Conservation (phyloP, 2,888 invertebrate genomes). For the Abrostola tripartita region DNA sequence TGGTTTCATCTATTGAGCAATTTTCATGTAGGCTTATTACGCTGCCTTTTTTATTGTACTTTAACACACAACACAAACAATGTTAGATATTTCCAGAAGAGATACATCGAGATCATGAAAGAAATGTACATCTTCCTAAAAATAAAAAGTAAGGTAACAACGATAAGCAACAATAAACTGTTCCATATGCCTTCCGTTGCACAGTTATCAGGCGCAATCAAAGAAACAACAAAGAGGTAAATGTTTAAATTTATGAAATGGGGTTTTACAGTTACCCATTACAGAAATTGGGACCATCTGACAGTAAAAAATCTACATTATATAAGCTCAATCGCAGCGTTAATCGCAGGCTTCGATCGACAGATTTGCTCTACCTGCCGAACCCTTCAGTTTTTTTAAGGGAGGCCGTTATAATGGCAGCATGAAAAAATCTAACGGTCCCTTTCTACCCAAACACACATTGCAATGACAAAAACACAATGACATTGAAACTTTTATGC, state of each 20-base stretch:
- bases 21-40: too few relatives aligned
- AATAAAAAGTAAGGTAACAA: slow-evolving; percentile 25
- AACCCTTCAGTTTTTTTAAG: slow-evolving; percentile 79
- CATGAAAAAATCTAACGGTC: slow-evolving; percentile 84
- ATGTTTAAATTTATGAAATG: slow-evolving; percentile 37
- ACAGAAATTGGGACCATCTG: slow-evolving; percentile 71
- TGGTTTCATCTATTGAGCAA: too few relatives aligned
- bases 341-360: slow-evolving; percentile 80
- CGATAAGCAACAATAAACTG: slow-evolving; percentile 36
- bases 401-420: slow-evolving; percentile 80
- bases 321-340: slow-evolving; percentile 74
- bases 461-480: slow-evolving; percentile 83
- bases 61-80: too few relatives aligned
- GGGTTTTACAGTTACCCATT: slow-evolving; percentile 76
- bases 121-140: not conserved
- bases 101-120: not conserved
- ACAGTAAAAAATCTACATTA: slow-evolving; percentile 71
- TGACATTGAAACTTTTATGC: slow-evolving; percentile 81
- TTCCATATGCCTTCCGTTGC: slow-evolving; percentile 47
- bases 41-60: too few relatives aligned
- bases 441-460: slow-evolving; percentile 81
- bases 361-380: slow-evolving; percentile 84
- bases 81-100: too few relatives aligned
- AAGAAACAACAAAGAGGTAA: slow-evolving; percentile 52
- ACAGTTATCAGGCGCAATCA: slow-evolving; percentile 51